Conservation (phyloP, 2,113 vertebrate genomes). For the Hippocampus mohnikei region DNA sequence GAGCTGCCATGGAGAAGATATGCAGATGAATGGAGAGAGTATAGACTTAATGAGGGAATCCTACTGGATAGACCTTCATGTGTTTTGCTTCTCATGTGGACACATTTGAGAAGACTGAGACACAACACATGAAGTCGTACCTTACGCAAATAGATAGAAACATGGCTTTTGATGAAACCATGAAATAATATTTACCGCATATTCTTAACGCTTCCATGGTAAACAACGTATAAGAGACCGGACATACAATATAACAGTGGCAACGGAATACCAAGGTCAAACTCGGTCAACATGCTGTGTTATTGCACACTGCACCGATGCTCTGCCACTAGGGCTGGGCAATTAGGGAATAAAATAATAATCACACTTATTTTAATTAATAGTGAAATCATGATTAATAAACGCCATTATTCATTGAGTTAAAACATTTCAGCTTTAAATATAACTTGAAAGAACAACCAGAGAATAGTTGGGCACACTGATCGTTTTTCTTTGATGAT, state of each 20-base stretch:
- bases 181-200: conserved; percentile 29
- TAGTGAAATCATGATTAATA: too few species aligned
- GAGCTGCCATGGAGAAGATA: conserved; percentile 37
- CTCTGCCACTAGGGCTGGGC: conserved; percentile 3
- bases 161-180: conserved; percentile 27
- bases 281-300: conserved; percentile 38
- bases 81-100: conserved; percentile 36
- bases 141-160: conserved; percentile 28
- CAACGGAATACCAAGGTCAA: conserved; percentile 41
- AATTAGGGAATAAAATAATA: too few species aligned
- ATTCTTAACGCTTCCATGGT: conserved; percentile 36
- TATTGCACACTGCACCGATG: conserved; percentile 29
- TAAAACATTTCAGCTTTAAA: too few species aligned
- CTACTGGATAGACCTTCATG: conserved; percentile 27
- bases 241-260: conserved; percentile 9
- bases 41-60: conserved; percentile 28
- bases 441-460: too few species aligned
- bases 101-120: conserved; percentile 19
- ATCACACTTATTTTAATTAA: too few species aligned
- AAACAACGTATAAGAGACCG: conserved; percentile 8
- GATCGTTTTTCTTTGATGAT: too few species aligned
- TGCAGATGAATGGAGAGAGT: conserved; percentile 17
- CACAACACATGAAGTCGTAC: conserved; percentile 16
- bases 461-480: too few species aligned
- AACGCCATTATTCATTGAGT: too few species aligned